Evolutionary conservation across 1,140 invertebrate genomes (phyloP).

Genomic region (Monochamus saltuarius): DNA sequence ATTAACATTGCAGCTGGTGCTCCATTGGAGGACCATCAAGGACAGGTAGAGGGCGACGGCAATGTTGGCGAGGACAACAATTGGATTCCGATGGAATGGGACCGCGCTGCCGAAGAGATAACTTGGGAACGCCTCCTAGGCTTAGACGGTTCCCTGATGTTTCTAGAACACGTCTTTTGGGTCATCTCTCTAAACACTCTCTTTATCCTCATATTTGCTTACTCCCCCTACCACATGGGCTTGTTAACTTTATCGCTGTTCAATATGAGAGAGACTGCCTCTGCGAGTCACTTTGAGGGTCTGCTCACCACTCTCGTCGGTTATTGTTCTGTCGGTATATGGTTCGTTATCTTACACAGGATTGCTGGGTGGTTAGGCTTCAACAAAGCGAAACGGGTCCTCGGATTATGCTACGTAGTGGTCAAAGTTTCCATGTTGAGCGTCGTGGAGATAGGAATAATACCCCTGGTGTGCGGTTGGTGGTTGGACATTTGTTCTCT

Average conservation of each 20-base stretch:
- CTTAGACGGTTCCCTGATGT: conserved; percentile 94
- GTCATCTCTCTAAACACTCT: conserved; percentile 95
- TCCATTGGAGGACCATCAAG: conserved; percentile 27
- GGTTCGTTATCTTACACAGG: conserved; percentile 81
- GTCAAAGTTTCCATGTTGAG: conserved; percentile 93
- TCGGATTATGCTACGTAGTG: conserved; percentile 95
- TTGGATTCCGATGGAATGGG: conserved; percentile 99
- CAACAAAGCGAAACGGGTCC: conserved; percentile 76
- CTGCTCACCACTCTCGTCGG: conserved; percentile 90
- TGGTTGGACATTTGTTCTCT: conserved; percentile 98
- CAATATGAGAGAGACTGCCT: conserved; percentile 73
- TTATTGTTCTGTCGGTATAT: conserved; percentile 87
- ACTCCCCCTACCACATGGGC: conserved; percentile 95
- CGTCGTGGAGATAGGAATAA: conserved; percentile 93
- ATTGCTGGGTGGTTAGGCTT: conserved; percentile 74
- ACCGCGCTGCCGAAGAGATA: conserved; percentile 93
- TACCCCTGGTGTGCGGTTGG: conserved; percentile 97
- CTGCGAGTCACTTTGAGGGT: conserved; percentile 86
- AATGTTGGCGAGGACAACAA: conserved; percentile 84
- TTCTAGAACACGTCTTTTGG: conserved; percentile 99
- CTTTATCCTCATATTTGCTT: conserved; percentile 93
- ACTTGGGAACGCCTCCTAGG: conserved; percentile 97
- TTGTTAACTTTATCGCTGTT: conserved; percentile 76
- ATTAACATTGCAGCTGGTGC: too few species aligned
- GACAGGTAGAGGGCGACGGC: conserved; percentile 45